These are phyloP conservation scores for Caenorhabditis japonica DNA, from an alignment of 2,888 invertebrate genomes.

Conservation along the genomic window DNA sequence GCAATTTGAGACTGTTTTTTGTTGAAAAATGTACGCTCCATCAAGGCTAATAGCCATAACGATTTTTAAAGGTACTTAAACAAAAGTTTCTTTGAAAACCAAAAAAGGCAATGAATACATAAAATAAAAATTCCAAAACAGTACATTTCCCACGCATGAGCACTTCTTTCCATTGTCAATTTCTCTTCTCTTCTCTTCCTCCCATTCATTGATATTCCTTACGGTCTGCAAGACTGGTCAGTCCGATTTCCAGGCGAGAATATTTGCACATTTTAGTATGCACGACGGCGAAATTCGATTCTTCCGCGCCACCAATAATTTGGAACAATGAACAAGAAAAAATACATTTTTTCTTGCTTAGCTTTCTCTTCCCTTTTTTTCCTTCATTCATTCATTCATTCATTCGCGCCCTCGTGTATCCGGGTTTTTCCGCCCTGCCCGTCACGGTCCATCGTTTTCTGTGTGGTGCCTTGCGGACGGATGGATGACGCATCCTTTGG, in stretches of 20 bases:
- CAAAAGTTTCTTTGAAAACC: no score
- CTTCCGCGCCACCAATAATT: conserved; percentile 43
- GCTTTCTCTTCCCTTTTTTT: not conserved
- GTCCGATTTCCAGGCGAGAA: not conserved
- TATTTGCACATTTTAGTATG: conserved; percentile 46
- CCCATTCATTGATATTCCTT: not conserved
- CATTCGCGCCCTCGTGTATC: no score
- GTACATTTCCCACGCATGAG: conserved; percentile 1
- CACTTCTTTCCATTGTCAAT: no score
- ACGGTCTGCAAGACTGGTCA: conserved; percentile 1
- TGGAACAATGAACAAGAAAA: conserved; percentile 30
- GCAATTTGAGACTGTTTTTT: no score
- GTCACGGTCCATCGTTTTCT: conserved; percentile 29
- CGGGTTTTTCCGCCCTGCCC: conserved; percentile 10
- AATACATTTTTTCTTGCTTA: no score
- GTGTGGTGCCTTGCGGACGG: not conserved
- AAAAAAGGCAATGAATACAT: no score
- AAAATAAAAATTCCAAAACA: no score
- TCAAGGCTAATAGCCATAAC: no score
- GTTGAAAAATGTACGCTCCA: no score
- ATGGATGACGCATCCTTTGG: conserved; percentile 25
- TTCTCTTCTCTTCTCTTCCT: no score
- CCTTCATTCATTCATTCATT: conserved; percentile 4
- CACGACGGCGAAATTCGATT: conserved; percentile 36
- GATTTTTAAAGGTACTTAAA: no score